Evolutionary conservation across 2,797 vertebrate species (phyloP).

Genomic region (Gymnopithys bicolor): DNA sequence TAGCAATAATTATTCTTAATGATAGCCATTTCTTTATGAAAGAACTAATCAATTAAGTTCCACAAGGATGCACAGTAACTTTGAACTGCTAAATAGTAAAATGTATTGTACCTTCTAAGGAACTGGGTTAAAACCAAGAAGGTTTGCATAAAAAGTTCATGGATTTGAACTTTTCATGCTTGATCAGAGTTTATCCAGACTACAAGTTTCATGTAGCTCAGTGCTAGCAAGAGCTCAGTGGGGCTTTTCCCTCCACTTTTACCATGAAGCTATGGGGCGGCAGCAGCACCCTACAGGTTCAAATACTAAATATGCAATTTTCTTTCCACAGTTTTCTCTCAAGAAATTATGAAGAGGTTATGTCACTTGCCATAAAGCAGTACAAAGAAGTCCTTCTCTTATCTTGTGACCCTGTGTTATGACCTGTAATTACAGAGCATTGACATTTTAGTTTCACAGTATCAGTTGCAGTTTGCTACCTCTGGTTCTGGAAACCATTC

Average conservation of each 20-base stretch:
- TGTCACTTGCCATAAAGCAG: neutral
- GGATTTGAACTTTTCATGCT: neutral
- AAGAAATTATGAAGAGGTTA: neutral
- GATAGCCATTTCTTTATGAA: neutral
- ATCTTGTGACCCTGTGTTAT: neutral
- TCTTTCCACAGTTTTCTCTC: neutral
- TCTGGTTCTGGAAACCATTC: neutral
- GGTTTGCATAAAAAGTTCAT: neutral
- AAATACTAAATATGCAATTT: neutral
- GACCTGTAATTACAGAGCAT: neutral
- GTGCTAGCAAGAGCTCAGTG: neutral
- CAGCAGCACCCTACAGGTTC: neutral
- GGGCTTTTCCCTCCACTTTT: neutral
- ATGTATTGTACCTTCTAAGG: neutral
- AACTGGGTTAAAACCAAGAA: neutral
- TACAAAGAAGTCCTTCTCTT: neutral
- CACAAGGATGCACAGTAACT: neutral
- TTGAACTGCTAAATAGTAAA: neutral
- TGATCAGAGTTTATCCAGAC: neutral
- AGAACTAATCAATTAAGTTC: neutral
- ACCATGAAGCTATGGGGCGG: neutral
- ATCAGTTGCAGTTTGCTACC: neutral
- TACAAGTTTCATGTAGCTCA: neutral
- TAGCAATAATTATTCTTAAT: neutral
- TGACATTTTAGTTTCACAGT: neutral